Conservation (phyloP, 2,113 vertebrate species). For the Mesocricetus auratus region DNA sequence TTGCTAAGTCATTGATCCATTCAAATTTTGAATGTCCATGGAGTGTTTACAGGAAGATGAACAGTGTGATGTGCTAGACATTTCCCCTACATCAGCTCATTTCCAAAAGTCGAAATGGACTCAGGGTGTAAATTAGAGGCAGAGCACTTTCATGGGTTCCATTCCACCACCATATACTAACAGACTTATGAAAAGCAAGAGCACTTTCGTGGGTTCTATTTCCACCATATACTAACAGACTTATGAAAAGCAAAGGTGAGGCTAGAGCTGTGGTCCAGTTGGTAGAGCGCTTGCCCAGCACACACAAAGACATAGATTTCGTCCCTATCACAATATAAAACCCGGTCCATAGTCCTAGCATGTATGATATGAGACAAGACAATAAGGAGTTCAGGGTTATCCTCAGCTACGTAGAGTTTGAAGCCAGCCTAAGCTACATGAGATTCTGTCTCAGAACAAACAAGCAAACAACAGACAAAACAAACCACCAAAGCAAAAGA, state of each 20-base stretch:
- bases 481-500: not conserved
- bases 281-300: not conserved
- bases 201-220: not conserved
- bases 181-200: not conserved
- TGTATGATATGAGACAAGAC: not conserved
- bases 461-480: too few relatives aligned
- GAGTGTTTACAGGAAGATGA: not conserved
- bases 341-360: not conserved
- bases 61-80: not conserved
- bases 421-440: not conserved
- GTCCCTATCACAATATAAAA: not conserved
- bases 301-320: not conserved
- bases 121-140: not conserved
- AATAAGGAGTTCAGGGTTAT: not conserved
- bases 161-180: not conserved
- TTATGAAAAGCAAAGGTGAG: not conserved
- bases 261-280: not conserved
- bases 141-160: not conserved
- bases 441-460: not conserved
- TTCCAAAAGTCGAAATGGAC: not conserved
- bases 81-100: not conserved
- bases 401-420: not conserved
- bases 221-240: not conserved
- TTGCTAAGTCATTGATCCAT: not conserved
- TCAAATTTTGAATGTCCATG: not conserved